Evolutionary conservation across 2,113 vertebrate species (phyloP).

Genomic region (Centropus bengalensis): DNA sequence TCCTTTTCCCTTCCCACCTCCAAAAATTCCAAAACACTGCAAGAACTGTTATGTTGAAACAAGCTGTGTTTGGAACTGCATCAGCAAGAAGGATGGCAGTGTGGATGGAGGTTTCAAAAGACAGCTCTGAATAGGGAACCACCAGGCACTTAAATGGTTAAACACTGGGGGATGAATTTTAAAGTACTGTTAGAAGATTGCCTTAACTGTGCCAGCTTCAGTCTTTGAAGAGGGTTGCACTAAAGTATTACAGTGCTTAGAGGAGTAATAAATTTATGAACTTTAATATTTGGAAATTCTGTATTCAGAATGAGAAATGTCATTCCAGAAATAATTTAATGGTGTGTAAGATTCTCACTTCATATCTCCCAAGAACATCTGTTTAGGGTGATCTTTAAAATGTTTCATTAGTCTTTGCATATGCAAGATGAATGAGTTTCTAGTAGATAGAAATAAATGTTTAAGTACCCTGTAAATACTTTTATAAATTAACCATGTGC

Average conservation of each 20-base stretch:
- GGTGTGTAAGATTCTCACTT: background rate
- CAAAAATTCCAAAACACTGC: background rate
- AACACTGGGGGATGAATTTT: conserved; percentile 14
- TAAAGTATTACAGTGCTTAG: background rate
- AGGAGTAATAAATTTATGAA: background rate
- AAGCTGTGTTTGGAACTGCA: background rate
- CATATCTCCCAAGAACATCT: rapidly evolving
- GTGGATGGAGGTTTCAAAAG: background rate
- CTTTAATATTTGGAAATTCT: background rate
- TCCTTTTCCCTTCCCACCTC: background rate
- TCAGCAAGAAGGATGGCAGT: background rate
- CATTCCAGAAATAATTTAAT: background rate
- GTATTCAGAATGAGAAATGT: background rate
- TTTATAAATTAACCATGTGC: conserved; percentile 55
- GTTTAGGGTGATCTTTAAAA: background rate
- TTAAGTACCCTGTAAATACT: conserved; percentile 31
- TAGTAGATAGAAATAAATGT: background rate
- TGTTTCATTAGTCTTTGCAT: background rate
- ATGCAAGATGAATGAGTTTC: background rate
- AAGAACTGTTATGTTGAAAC: background rate
- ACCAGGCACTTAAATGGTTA: background rate
- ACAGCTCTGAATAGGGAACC: background rate
- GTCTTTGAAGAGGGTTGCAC: background rate
- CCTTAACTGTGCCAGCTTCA: conserved; percentile 33
- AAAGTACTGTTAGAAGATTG: background rate